phyloP scores from a whole-genome alignment of 2,797 vertebrate genomes.

The Danio jaintianensis region DNA sequence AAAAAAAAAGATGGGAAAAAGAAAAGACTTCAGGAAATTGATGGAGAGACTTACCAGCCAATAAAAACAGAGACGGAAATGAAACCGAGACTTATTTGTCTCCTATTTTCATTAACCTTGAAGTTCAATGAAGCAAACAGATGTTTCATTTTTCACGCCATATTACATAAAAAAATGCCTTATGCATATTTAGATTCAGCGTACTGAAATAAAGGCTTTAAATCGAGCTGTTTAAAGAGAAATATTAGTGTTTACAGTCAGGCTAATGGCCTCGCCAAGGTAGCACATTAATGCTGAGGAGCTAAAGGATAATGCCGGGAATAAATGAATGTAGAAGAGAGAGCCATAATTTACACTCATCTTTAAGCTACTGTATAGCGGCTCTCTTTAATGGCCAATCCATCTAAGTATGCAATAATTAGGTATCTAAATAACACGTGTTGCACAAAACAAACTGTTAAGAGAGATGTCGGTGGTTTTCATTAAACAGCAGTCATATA shows the following conservation, averaged over 20 bases:
- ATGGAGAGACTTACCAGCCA: slow-evolving; percentile 5
- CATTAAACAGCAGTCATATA: slow-evolving; percentile 15
- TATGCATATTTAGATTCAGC: neutral
- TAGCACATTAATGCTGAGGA: slow-evolving; percentile 40
- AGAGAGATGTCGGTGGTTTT: slow-evolving; percentile 23
- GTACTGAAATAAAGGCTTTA: slow-evolving; percentile 32
- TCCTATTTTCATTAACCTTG: slow-evolving; percentile 76
- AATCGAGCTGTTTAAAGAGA: slow-evolving; percentile 40
- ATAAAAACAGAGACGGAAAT: slow-evolving; percentile 67
- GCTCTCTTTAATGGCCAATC: slow-evolving; percentile 45
- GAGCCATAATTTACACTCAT: slow-evolving; percentile 40
- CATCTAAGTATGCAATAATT: slow-evolving; percentile 48
- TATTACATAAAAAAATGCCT: slow-evolving; percentile 36
- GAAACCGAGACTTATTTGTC: slow-evolving; percentile 72
- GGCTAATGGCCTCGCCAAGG: slow-evolving; percentile 42
- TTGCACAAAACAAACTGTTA: slow-evolving; percentile 30
- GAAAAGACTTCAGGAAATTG: slow-evolving; percentile 10
- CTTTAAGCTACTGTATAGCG: neutral
- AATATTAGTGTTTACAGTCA: slow-evolving; percentile 50
- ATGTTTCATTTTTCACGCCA: slow-evolving; percentile 57
- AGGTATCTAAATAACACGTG: slow-evolving; percentile 37
- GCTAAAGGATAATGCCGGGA: slow-evolving; percentile 35
- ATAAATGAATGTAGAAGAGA: slow-evolving; percentile 38
- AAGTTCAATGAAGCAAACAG: slow-evolving; percentile 69
- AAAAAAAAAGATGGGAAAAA: slow-evolving; percentile 52